A percentile compares a stretch with the other conserved stretches of the same genome.
These are phyloP conservation scores for Sitodiplosis mosellana DNA, from an alignment of 1,140 invertebrate species.

Conservation along the genomic window DNA sequence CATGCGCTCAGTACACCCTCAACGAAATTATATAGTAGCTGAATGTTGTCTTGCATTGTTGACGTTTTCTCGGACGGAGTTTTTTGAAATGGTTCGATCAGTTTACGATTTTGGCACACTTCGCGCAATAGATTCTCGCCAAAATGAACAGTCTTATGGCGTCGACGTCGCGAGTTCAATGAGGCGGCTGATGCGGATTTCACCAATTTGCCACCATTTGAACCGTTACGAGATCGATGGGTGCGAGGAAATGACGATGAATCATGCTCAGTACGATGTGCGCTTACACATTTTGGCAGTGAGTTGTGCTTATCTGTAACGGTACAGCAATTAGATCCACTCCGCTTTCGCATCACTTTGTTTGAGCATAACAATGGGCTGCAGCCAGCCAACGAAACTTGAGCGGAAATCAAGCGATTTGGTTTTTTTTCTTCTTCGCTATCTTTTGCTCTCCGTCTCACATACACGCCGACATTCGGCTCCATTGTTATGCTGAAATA, in stretches of 20 bases:
- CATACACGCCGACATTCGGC: too few relatives aligned
- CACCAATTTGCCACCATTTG: constrained; percentile 13
- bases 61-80: constrained; percentile 18
- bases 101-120: constrained; percentile 38
- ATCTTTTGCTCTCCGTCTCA: too few relatives aligned
- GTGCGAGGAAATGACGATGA: constrained; percentile 12
- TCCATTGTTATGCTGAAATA: too few relatives aligned
- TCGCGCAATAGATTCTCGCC: constrained; percentile 47
- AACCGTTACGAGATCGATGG: constrained; percentile 4
- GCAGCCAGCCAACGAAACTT: not conserved
- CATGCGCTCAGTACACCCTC: constrained; percentile 46
- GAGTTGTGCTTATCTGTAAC: constrained; percentile 25
- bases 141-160: constrained; percentile 57
- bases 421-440: too few relatives aligned
- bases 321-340: constrained; percentile 6
- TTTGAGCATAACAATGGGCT: constrained; percentile 1
- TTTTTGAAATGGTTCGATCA: constrained; percentile 23
- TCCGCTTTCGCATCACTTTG: not conserved
- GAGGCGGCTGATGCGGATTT: constrained; percentile 27
- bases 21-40: constrained; percentile 56
- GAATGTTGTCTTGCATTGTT: constrained; percentile 46
- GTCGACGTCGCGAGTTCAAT: constrained; percentile 36
- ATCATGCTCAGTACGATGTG: constrained; percentile 14
- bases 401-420: too few relatives aligned
- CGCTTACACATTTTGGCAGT: constrained; percentile 24